Evolutionary conservation across 2,888 invertebrate species (phyloP).

Genomic region (Drosophila atroscutellata): DNA sequence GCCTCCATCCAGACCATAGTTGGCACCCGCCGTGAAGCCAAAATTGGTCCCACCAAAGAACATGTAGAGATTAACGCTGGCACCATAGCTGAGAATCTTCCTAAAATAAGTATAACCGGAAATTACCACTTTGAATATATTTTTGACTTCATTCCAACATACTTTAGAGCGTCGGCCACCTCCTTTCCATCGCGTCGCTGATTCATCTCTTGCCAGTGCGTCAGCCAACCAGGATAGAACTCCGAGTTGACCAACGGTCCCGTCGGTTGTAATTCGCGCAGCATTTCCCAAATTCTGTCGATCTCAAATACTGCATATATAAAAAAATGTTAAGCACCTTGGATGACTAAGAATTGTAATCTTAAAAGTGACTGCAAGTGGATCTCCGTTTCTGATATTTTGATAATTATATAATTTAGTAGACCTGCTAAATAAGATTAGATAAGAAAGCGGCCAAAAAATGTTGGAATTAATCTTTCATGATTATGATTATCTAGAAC

Average conservation of each 20-base stretch:
- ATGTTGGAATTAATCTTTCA: background rate
- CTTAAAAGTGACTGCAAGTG: background rate
- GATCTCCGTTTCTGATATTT: background rate
- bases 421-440: background rate
- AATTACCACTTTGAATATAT: background rate
- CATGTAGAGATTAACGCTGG: conserved; percentile 94
- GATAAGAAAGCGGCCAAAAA: background rate
- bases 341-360: background rate
- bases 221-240: conserved; percentile 96
- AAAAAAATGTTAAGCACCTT: background rate
- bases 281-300: conserved; percentile 84
- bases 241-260: conserved; percentile 96
- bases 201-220: conserved; percentile 92
- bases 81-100: conserved; percentile 86
- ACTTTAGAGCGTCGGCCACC: conserved; percentile 86
- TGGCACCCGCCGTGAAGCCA: conserved; percentile 88
- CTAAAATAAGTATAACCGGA: conserved; percentile 61
- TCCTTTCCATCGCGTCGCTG: conserved; percentile 86
- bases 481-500: background rate
- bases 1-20: conserved; percentile 76
- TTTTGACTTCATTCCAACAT: background rate
- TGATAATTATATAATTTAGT: background rate
- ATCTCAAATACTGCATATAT: conserved; percentile 77
- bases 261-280: conserved; percentile 86
- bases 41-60: conserved; percentile 96